Evolutionary conservation across 2,113 vertebrate species (phyloP).

Genomic region (Colinus virginianus): DNA sequence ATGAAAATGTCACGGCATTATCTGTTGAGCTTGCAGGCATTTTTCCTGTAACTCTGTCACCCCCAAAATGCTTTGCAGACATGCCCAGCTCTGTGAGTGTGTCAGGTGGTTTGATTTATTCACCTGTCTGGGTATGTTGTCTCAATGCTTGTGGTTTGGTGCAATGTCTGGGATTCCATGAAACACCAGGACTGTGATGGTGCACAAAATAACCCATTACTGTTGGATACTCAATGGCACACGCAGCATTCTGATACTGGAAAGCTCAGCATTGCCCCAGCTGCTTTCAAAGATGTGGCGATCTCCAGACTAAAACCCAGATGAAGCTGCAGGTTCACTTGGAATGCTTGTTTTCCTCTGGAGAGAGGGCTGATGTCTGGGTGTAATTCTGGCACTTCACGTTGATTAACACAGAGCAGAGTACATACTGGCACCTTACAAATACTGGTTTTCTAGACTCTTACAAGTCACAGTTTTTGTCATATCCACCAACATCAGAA

Average conservation of each 20-base stretch:
- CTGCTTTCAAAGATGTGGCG: background rate
- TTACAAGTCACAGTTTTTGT: background rate
- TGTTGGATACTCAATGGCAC: background rate
- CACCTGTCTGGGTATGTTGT: background rate
- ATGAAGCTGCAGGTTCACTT: background rate
- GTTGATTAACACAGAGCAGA: background rate
- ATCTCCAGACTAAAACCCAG: background rate
- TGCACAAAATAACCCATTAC: background rate
- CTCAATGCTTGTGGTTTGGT: background rate
- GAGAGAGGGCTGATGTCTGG: background rate
- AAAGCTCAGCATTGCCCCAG: background rate
- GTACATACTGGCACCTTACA: background rate
- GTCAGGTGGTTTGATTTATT: background rate
- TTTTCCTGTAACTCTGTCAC: background rate
- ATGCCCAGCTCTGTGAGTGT: background rate
- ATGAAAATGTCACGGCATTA: background rate
- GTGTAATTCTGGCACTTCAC: background rate
- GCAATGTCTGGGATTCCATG: background rate
- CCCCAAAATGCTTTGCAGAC: rapidly evolving
- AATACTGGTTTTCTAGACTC: background rate
- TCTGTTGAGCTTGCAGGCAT: background rate
- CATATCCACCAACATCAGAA: background rate
- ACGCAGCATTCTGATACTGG: background rate
- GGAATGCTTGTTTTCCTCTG: background rate
- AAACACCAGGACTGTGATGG: background rate